Evolutionary conservation across 2,797 vertebrate species (phyloP), one percentile per base, ranked within the genome.

Genomic region (Kryptopterus vitreolus): DNA sequence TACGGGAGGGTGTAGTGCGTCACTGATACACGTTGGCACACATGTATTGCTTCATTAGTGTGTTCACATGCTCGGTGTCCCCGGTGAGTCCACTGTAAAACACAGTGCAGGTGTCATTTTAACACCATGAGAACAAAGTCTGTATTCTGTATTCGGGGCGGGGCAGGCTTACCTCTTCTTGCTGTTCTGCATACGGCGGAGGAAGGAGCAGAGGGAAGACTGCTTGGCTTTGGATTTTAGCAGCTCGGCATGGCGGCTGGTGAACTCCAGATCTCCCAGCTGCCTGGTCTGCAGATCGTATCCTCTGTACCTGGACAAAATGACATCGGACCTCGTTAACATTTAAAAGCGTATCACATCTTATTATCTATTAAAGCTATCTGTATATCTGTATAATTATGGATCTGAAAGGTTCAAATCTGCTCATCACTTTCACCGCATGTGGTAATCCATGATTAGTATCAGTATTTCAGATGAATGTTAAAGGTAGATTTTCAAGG

Each of bases 181-280:
- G 83, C 87, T 80, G 46, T 81, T 85, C 87, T 94, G 89, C 88
- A 93, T 90, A 78, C 92, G 92, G 50, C 80, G 89, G 82, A 94
- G 90, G 77, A 93, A 91, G 72, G 92, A 83, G 1, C 93, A 94
- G 83, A 93, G 87, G 33, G 92, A 93, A 81, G 61, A 91, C 83
- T 92, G 90, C 83, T 94, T 94, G 81, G 94, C 94, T 87, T 92
- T 92, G 2, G 93, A 92, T 43, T 91, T 89, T 72, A 94, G 86
- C 83, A 92, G 91, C 85, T 94, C 94, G 0, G 93, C 86, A 9
- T 95, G 93, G 86, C 90, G 90, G 89, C 93, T 93, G 84, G 94
- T 92, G 88, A 95, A 95, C 89, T 94, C 94, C 0, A 95, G 91
- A 87, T 95, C 94, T 38, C 93, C 93, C 65, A 95, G 83, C 88